Evolutionary conservation across 2,888 invertebrate genomes (phyloP).

Genomic region (Caradrina kadenii): DNA sequence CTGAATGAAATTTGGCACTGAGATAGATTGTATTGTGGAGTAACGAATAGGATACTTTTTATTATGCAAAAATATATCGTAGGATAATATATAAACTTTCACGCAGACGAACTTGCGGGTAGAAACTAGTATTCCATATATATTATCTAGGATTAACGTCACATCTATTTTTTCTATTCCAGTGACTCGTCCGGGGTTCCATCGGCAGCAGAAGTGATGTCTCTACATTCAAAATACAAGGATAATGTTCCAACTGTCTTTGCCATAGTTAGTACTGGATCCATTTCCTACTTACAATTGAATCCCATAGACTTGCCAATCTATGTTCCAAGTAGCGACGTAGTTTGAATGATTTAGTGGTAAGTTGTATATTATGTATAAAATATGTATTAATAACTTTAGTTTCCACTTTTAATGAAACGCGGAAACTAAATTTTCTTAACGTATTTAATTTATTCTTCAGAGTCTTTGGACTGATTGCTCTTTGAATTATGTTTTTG

Average conservation of each 20-base stretch:
- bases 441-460: slow-evolving; percentile 1
- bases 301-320: slow-evolving; percentile 80
- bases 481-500: not conserved
- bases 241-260: slow-evolving; percentile 82
- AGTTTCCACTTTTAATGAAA: not conserved
- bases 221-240: slow-evolving; percentile 74
- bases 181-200: slow-evolving; percentile 79
- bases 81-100: too few relatives aligned
- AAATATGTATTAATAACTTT: slow-evolving; percentile 1
- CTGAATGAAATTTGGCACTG: too few relatives aligned
- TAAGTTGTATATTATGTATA: slow-evolving; percentile 35
- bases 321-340: slow-evolving; percentile 68
- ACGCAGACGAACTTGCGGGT: too few relatives aligned
- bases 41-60: too few relatives aligned
- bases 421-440: slow-evolving; percentile 4
- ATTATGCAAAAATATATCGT: too few relatives aligned
- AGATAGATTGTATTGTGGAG: too few relatives aligned
- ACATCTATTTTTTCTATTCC: slow-evolving; percentile 47
- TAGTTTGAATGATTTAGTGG: slow-evolving; percentile 47
- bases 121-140: too few relatives aligned
- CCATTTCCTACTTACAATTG: slow-evolving; percentile 85
- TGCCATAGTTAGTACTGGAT: slow-evolving; percentile 82
- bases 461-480: not conserved
- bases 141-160: not conserved
- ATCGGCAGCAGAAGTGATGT: slow-evolving; percentile 72